Conservation (phyloP, 2,113 vertebrate species). For the Candoia aspera region DNA sequence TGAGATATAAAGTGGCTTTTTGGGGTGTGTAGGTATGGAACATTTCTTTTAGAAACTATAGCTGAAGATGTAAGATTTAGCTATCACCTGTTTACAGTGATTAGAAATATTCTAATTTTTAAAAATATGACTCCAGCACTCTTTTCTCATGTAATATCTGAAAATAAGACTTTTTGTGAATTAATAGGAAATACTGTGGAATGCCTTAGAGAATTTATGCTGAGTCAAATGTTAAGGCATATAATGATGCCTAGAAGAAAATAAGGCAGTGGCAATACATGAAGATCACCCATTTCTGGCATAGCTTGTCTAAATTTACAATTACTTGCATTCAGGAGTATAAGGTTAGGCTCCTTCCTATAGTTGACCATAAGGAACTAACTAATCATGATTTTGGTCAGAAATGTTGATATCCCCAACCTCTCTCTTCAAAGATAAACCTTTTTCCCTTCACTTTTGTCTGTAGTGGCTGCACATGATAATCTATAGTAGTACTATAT, state of each 20-base stretch:
- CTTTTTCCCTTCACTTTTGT: neutral
- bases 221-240: constrained; percentile 1
- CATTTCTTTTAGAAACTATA: too few relatives aligned
- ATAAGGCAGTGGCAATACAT: neutral
- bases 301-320: too few relatives aligned
- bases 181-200: neutral
- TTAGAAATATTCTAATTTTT: too few relatives aligned
- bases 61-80: too few relatives aligned
- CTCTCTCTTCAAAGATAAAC: neutral
- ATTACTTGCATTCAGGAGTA: neutral
- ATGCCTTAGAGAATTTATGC: neutral
- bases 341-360: neutral
- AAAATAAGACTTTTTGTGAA: neutral
- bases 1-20: neutral
- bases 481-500: constrained; percentile 17
- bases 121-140: too few relatives aligned
- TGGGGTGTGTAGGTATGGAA: too few relatives aligned
- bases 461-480: constrained; percentile 9
- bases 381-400: neutral
- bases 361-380: neutral
- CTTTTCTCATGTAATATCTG: neutral
- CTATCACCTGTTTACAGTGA: too few relatives aligned
- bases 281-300: neutral
- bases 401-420: neutral
- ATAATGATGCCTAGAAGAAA: neutral